These are phyloP conservation scores for Bilobella aurantiaca DNA, from an alignment of 1,140 invertebrate species.

Conservation along the genomic window DNA sequence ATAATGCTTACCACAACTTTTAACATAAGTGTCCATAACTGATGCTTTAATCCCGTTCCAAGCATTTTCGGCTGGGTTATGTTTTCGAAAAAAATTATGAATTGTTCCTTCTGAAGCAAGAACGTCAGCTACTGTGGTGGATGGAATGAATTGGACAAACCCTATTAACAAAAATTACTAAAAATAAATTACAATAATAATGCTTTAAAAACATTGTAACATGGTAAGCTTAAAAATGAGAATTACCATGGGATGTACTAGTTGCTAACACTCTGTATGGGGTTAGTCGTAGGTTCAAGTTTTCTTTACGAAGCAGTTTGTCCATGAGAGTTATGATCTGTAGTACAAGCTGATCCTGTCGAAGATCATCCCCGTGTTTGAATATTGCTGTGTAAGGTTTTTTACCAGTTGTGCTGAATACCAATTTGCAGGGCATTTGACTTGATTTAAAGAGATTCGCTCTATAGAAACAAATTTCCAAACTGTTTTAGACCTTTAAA, in stretches of 20 bases:
- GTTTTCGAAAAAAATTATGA: constrained; percentile 78
- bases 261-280: constrained; percentile 91
- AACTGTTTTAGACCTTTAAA: constrained; percentile 5
- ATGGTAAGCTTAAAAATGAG: too few species aligned
- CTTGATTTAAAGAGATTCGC: constrained; percentile 93
- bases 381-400: constrained; percentile 82
- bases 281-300: constrained; percentile 88
- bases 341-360: constrained; percentile 95
- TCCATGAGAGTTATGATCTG: constrained; percentile 99
- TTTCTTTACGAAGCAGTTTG: constrained; percentile 79
- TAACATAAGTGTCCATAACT: constrained; percentile 95
- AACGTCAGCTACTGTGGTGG: constrained; percentile 82
- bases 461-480: constrained; percentile 38
- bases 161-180: too few species aligned
- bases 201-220: too few species aligned
- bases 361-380: constrained; percentile 96
- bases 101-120: constrained; percentile 75
- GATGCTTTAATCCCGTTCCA: constrained; percentile 84
- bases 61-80: constrained; percentile 74
- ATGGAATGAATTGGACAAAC: constrained; percentile 96
- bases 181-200: too few species aligned
- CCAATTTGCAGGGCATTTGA: constrained; percentile 91
- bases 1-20: constrained; percentile 69
- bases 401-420: constrained; percentile 66
- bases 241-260: constrained; percentile 81